Evolutionary conservation across 2,888 invertebrate genomes (phyloP).

Genomic region (Agonopterix arenella): DNA sequence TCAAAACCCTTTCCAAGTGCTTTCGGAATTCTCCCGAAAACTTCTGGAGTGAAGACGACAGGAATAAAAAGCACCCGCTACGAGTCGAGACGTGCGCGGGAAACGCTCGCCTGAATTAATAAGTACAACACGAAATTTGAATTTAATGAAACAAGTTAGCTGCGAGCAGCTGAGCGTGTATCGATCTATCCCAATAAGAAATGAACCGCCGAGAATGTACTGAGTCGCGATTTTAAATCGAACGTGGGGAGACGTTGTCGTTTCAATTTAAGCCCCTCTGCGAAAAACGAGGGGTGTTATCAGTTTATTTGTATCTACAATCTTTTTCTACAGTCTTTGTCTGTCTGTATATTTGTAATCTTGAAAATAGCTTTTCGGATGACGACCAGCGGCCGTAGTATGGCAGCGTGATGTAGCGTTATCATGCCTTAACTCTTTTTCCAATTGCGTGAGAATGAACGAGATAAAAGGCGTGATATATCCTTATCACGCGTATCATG

Average conservation of each 20-base stretch:
- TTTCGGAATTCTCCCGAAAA: constrained; percentile 25
- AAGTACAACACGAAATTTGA: constrained; percentile 77
- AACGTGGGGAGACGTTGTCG: too few relatives aligned
- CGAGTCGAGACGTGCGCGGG: constrained; percentile 47
- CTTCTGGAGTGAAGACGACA: constrained; percentile 30
- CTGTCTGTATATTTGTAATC: too few relatives aligned
- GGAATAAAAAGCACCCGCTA: constrained; percentile 61
- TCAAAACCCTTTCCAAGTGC: constrained; percentile 21
- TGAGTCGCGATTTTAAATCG: not conserved
- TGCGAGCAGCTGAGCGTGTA: constrained; percentile 64
- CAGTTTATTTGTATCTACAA: not conserved
- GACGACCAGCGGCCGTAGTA: too few relatives aligned
- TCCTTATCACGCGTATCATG: too few relatives aligned
- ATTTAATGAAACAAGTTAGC: constrained; percentile 77
- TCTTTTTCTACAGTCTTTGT: too few relatives aligned
- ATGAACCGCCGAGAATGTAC: constrained; percentile 28
- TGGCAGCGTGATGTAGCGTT: too few relatives aligned
- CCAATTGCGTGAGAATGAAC: too few relatives aligned
- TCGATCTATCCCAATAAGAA: constrained; percentile 59
- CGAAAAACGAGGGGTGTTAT: not conserved
- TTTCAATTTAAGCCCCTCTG: not conserved
- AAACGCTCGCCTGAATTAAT: constrained; percentile 71
- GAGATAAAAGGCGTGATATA: too few relatives aligned
- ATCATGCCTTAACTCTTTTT: too few relatives aligned
- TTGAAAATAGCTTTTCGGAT: too few relatives aligned